Percentiles rank a stretch among this genome's conserved stretches.
Conservation (phyloP, 2,888 invertebrate species). For the Ceratothoa steindachneri region DNA sequence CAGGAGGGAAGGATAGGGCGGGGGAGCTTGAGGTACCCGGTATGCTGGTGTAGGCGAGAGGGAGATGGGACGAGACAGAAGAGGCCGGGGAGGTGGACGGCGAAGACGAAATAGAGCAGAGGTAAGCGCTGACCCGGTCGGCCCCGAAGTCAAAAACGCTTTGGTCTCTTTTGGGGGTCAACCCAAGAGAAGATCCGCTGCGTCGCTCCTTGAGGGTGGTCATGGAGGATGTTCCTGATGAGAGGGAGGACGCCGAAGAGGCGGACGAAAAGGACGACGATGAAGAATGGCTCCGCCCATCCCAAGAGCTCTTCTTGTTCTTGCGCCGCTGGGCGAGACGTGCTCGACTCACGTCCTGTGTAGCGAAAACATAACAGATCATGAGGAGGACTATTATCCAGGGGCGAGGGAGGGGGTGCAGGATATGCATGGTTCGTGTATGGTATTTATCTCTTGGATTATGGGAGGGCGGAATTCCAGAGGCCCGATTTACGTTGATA, state of each 20-base stretch:
- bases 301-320: slow-evolving; percentile 40
- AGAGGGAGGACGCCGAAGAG: slow-evolving; percentile 38
- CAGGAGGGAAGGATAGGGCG: neutral
- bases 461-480: no score
- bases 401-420: no score
- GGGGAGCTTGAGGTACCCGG: neutral
- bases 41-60: neutral
- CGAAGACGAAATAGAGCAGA: neutral
- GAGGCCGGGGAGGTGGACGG: neutral
- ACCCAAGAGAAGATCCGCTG: slow-evolving; percentile 31
- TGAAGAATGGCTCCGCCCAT: slow-evolving; percentile 43
- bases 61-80: neutral
- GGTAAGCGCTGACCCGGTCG: slow-evolving; percentile 18
- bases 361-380: neutral
- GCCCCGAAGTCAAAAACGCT: slow-evolving; percentile 40
- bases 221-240: slow-evolving; percentile 21
- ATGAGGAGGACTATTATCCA: no score
- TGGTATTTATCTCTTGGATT: no score
- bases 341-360: slow-evolving; percentile 40
- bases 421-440: no score
- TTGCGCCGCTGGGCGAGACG: slow-evolving; percentile 41
- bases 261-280: slow-evolving; percentile 43
- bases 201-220: slow-evolving; percentile 32
- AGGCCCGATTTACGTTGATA: no score
- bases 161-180: slow-evolving; percentile 40